Percentiles rank a stretch among this genome's conserved stretches.
Evolutionary conservation across 2,797 vertebrate species (phyloP).

Genomic region (Enteromius thamalakanensis): DNA sequence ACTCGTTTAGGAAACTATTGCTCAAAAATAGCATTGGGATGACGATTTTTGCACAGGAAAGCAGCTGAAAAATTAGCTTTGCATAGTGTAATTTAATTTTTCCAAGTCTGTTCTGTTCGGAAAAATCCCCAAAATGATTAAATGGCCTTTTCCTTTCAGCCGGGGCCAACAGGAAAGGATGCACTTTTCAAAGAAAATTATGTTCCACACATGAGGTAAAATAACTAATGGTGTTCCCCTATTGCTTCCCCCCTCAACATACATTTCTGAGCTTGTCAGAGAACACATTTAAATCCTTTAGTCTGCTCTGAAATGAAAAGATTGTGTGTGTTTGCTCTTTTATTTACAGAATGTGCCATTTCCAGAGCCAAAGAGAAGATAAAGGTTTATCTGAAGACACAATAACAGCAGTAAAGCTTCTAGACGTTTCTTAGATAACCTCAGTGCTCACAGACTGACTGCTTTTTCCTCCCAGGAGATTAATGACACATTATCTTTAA

Average conservation of each 20-base stretch:
- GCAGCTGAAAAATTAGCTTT: not conserved
- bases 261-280: not conserved
- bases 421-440: slow-evolving; percentile 45
- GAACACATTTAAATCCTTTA: slow-evolving; percentile 6
- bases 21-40: not conserved
- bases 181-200: slow-evolving; percentile 32
- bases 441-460: slow-evolving; percentile 20
- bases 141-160: slow-evolving; percentile 31
- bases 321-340: not conserved
- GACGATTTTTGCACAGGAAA: not conserved
- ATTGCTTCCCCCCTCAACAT: not conserved
- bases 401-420: slow-evolving; percentile 42
- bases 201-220: slow-evolving; percentile 45
- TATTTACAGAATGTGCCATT: slow-evolving; percentile 32
- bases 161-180: slow-evolving; percentile 33
- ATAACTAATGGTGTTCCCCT: slow-evolving; percentile 29
- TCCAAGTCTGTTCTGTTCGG: not conserved
- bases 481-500: slow-evolving; percentile 44
- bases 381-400: slow-evolving; percentile 38
- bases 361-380: slow-evolving; percentile 44
- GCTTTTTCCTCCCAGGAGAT: slow-evolving; percentile 38
- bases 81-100: slow-evolving; percentile 1
- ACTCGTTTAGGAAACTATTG: not conserved
- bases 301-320: not conserved
- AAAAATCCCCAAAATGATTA: slow-evolving; percentile 24